Evolutionary conservation across 2,888 invertebrate species (phyloP).

Genomic region (Tetanocera ferruginea): DNA sequence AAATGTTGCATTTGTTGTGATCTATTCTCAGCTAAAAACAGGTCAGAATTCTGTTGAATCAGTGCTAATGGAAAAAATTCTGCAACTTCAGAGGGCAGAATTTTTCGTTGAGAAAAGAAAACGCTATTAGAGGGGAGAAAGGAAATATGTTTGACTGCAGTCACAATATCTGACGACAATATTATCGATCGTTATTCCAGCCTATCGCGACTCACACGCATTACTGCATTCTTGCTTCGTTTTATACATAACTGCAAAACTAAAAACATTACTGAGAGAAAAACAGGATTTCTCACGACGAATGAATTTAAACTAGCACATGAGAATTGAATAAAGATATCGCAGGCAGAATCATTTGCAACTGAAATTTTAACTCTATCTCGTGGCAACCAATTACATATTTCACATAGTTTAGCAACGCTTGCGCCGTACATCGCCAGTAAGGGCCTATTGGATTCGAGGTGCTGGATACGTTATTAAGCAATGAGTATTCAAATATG

Average conservation of each 20-base stretch:
- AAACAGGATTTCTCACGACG: background rate
- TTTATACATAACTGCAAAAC: too few relatives aligned
- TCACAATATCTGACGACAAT: too few relatives aligned
- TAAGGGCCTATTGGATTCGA: conserved; percentile 40
- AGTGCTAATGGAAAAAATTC: too few relatives aligned
- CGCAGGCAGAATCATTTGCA: conserved; percentile 29
- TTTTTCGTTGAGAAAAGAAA: too few relatives aligned
- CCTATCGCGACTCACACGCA: too few relatives aligned
- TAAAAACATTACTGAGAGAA: background rate
- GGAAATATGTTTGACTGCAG: background rate
- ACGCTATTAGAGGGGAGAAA: conserved; percentile 16
- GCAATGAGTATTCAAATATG: conserved; percentile 41
- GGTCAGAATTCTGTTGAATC: too few relatives aligned
- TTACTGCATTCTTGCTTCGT: too few relatives aligned
- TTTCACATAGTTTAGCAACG: conserved; percentile 28
- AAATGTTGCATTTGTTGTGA: too few relatives aligned
- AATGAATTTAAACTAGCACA: conserved; percentile 31
- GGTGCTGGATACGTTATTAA: conserved; percentile 33
- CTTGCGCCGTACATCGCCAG: conserved; percentile 45
- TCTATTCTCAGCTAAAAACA: too few relatives aligned
- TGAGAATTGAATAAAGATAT: conserved; percentile 21
- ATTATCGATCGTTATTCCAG: too few relatives aligned
- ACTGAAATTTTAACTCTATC: conserved; percentile 30
- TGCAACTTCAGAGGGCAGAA: too few relatives aligned
- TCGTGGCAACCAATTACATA: conserved; percentile 27